phyloP scores from a whole-genome alignment of 2,113 vertebrate genomes.

The Bagarius yarrelli region DNA sequence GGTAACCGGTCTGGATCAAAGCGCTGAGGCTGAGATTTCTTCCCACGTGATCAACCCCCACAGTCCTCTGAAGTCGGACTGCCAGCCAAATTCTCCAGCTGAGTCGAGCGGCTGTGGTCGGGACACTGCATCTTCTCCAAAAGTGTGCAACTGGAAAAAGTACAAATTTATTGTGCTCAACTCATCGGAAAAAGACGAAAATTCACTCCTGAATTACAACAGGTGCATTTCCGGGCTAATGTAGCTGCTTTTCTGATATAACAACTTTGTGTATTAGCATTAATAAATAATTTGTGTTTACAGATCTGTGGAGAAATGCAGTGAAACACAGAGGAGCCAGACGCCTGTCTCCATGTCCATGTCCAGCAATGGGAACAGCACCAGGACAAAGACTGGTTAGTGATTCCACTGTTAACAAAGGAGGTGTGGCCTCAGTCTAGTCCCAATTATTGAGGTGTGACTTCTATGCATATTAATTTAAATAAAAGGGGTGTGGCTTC shows the following conservation, averaged over 20 bases:
- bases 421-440: not conserved
- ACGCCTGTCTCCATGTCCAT: conserved; percentile 68
- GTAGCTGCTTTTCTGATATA: not conserved
- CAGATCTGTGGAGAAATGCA: conserved; percentile 67
- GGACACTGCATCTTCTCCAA: conserved; percentile 75
- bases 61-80: conserved; percentile 93
- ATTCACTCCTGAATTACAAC: not conserved
- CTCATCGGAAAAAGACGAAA: conserved; percentile 76
- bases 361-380: conserved; percentile 79
- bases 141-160: conserved; percentile 97
- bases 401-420: not conserved
- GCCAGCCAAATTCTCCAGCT: conserved; percentile 94
- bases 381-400: conserved; percentile 84
- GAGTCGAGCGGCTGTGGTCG: conserved; percentile 96
- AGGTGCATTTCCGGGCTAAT: not conserved
- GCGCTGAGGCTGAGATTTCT: conserved; percentile 80
- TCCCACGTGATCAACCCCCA: conserved; percentile 80
- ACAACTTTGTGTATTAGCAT: not conserved
- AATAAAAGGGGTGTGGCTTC: not conserved
- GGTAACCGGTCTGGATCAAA: conserved; percentile 57
- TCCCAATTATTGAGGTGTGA: too few species aligned
- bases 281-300: not conserved
- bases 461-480: too few species aligned
- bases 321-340: conserved; percentile 62
- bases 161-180: conserved; percentile 95